Evolutionary conservation across 1,140 invertebrate species (phyloP).

Genomic region (Hycleus cichorii): DNA sequence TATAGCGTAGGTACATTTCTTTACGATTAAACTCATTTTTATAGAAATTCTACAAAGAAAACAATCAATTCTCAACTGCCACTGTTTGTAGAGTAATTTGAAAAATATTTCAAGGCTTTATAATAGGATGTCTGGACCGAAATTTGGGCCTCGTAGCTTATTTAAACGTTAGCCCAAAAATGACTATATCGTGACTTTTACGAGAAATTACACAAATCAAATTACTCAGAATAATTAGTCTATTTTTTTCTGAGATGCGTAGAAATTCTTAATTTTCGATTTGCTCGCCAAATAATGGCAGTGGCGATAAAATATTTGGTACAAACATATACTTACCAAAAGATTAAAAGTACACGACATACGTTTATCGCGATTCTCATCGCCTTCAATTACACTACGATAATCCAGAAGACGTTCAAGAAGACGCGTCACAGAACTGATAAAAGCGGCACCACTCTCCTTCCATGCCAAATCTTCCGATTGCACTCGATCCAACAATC

Average conservation of each 20-base stretch:
- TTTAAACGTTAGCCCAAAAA: too few relatives aligned
- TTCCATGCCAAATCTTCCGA: slow-evolving; percentile 80
- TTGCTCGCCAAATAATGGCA: too few relatives aligned
- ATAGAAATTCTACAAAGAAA: slow-evolving; percentile 81
- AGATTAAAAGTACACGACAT: slow-evolving; percentile 98
- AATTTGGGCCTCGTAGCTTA: too few relatives aligned
- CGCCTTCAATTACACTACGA: slow-evolving; percentile 82
- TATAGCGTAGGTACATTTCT: slow-evolving; percentile 94
- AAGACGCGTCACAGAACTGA: slow-evolving; percentile 82
- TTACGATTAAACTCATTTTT: slow-evolving; percentile 92
- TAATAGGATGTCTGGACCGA: not conserved
- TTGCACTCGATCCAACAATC: slow-evolving; percentile 79
- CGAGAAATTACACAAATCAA: too few relatives aligned
- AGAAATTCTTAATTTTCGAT: too few relatives aligned
- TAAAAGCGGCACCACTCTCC: slow-evolving; percentile 84
- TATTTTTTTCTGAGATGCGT: not conserved
- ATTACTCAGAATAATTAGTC: not conserved
- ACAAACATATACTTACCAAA: slow-evolving; percentile 51
- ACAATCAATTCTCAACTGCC: not conserved
- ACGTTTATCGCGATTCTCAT: slow-evolving; percentile 85
- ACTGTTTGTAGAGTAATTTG: not conserved
- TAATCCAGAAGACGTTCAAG: slow-evolving; percentile 87
- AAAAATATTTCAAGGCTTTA: not conserved
- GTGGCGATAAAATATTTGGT: too few relatives aligned
- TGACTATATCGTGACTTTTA: too few relatives aligned